A percentile compares a stretch with the other conserved stretches of the same genome.
Evolutionary conservation across 2,113 vertebrate species (phyloP).

Genomic region (Cynocephalus volans): DNA sequence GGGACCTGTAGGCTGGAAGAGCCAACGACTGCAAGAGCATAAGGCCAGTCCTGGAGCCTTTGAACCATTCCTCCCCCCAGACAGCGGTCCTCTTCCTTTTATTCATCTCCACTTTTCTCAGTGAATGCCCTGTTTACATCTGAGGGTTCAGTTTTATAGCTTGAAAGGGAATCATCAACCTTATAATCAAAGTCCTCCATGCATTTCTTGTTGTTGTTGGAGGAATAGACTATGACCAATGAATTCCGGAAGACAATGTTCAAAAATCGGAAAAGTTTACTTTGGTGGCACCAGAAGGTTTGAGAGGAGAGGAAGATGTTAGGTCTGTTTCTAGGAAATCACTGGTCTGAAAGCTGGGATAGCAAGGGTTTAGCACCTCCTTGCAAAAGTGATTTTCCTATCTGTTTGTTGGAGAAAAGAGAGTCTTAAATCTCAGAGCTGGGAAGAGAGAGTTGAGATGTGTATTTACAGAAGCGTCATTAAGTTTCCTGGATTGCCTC

Average conservation of each 20-base stretch:
- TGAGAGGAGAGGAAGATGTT: not conserved
- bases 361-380: fast-evolving
- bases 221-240: not conserved
- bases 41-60: not conserved
- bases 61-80: not conserved
- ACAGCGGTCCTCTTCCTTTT: not conserved
- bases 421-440: not conserved
- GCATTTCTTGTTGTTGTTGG: not conserved
- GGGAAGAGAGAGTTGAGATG: not conserved
- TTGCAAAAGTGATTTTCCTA: not conserved
- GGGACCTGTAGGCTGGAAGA: not conserved
- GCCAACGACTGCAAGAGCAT: not conserved
- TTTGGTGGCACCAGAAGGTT: not conserved
- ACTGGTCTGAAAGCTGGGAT: not conserved
- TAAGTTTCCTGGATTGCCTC: not conserved
- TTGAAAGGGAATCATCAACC: not conserved
- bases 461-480: not conserved
- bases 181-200: not conserved
- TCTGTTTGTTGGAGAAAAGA: not conserved
- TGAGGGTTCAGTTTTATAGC: not conserved
- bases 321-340: not conserved
- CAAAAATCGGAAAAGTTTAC: not conserved
- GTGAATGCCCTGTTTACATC: not conserved
- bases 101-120: not conserved
- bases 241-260: not conserved